Percentiles rank a stretch among this genome's conserved stretches.
phyloP scores from a whole-genome alignment of 2,113 vertebrate species.

The Malaclemys terrapin region DNA sequence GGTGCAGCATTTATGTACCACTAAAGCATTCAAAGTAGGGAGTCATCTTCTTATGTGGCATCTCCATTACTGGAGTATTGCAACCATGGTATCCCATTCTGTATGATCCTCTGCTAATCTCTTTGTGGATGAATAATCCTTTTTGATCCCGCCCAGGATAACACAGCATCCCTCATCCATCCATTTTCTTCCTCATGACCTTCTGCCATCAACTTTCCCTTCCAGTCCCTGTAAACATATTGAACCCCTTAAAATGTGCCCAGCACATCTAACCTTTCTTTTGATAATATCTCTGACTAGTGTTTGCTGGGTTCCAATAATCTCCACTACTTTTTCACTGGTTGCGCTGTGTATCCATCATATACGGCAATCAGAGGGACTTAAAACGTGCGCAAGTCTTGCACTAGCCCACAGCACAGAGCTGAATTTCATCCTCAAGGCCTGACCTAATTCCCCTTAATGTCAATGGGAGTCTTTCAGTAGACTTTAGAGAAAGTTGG shows the following conservation, averaged over 20 bases:
- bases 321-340: neutral
- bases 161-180: neutral
- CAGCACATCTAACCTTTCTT: neutral
- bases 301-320: neutral
- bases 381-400: neutral
- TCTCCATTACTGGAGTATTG: no score
- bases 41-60: no score
- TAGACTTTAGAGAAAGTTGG: neutral
- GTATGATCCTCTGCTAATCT: no score
- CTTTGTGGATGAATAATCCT: no score
- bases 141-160: neutral
- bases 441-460: neutral
- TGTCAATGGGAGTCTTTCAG: neutral
- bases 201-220: neutral
- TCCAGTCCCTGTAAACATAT: neutral
- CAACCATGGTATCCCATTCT: no score
- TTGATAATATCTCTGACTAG: neutral
- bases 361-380: neutral
- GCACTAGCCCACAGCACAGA: neutral
- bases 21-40: no score
- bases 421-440: constrained; percentile 11
- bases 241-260: neutral
- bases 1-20: no score
- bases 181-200: neutral
- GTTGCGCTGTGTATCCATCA: neutral